These are phyloP conservation scores for Cottus gobio DNA, from an alignment of 2,113 vertebrate species.

Conservation along the genomic window DNA sequence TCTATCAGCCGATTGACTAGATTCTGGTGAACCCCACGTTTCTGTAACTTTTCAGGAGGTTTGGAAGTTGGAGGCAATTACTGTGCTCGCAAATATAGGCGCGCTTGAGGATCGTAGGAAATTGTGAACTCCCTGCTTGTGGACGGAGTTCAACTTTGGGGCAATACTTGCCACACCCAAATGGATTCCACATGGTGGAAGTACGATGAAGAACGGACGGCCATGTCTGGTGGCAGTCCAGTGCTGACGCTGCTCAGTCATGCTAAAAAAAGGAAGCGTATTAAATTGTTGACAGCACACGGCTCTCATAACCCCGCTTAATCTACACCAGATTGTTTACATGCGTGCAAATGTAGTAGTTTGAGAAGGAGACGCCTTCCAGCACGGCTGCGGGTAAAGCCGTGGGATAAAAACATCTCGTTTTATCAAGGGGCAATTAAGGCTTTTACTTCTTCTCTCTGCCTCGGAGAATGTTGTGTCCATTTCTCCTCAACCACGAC, in stretches of 20 bases:
- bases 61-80: not conserved
- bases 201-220: constrained; percentile 21
- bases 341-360: constrained; percentile 31
- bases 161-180: constrained; percentile 44
- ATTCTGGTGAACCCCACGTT: constrained; percentile 2
- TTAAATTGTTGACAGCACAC: constrained; percentile 67
- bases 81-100: constrained; percentile 4
- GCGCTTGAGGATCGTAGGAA: not conserved
- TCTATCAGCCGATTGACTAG: not conserved
- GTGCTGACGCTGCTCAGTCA: constrained; percentile 26
- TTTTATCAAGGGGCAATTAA: not conserved
- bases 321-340: constrained; percentile 65
- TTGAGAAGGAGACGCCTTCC: constrained; percentile 35
- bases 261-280: constrained; percentile 19
- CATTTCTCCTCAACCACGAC: constrained; percentile 18
- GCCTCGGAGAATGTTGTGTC: not conserved
- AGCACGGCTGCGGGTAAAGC: not conserved
- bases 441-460: not conserved
- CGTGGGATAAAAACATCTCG: not conserved
- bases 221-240: constrained; percentile 16
- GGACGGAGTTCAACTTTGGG: constrained; percentile 49
- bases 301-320: constrained; percentile 46
- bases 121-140: not conserved
- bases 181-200: constrained; percentile 47
- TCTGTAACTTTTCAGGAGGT: not conserved